phyloP scores from a whole-genome alignment of 2,113 vertebrate species.

The Bubo scandiacus region DNA sequence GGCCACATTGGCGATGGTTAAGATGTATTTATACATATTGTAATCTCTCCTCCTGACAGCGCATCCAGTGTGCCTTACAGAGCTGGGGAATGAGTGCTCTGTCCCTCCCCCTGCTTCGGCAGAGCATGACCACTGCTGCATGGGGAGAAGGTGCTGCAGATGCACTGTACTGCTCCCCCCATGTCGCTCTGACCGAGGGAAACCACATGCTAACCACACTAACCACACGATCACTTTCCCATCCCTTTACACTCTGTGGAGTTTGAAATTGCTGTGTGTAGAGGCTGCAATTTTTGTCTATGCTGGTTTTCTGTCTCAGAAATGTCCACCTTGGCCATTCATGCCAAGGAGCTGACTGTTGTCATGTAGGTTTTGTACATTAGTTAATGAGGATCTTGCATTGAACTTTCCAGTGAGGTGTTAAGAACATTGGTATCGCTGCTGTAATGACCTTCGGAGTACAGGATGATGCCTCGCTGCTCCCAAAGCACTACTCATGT shows the following conservation, averaged over 20 bases:
- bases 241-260: background rate
- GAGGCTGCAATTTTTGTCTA: background rate
- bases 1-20: accelerated
- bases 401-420: background rate
- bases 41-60: accelerated
- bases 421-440: background rate
- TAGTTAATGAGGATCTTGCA: background rate
- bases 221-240: background rate
- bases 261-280: background rate
- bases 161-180: background rate
- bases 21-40: accelerated
- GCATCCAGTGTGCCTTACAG: accelerated
- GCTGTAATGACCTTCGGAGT: background rate
- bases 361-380: background rate
- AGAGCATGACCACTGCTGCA: background rate
- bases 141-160: background rate
- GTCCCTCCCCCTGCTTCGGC: accelerated
- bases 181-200: background rate
- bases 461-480: background rate
- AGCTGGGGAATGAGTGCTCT: too few relatives aligned
- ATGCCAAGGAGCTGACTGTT: background rate
- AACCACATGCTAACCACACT: background rate
- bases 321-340: background rate
- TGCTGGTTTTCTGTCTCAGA: background rate
- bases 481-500: background rate